Evolutionary conservation across 2,888 invertebrate genomes (phyloP), one percentile per base, ranked within the genome.

Genomic region (Idaea biselata): DNA sequence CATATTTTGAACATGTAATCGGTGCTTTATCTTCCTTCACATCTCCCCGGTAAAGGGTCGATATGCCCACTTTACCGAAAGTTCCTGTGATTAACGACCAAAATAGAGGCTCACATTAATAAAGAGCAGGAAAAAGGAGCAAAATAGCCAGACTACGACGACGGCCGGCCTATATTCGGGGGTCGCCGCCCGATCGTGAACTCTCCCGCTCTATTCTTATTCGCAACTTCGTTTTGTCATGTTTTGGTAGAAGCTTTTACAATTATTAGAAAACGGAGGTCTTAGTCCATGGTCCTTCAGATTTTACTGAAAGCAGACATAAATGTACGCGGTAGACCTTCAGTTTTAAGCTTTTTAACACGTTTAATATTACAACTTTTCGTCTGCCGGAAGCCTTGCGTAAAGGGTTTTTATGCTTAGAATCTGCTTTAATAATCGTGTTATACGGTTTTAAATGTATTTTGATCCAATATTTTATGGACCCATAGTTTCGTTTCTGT

Each of bases 101-200:
- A 44, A 44, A 44, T 44, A 33, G 33, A 33, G 33, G 33, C 33
- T 33, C 7, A 33, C 33, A 33, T 11, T 33, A 33, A 33, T 33
- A 33, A 33, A 3, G 33, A 44, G 44, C 44, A 44, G 44, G 44
- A 44, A 44, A 44, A 44, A 44, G 44, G 44, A 44, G 44, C 44
- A 44, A 44, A 44, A 59, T 44, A 18, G 59, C 1, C 56, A n/a
- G 61, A 59, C 66, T 60, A 63, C 63, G 86, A 84, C 84, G 80
- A 79, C 77, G 81, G 79, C 77, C 84, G 89, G 76, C 86, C 90
- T 76, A 89, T 79, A 84, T 90, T 88, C 77, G 81, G 79, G 85
- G 91, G 91, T 91, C 91, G 84, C 84, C 84, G 90, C 67, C 90
- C 90, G 89, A 80, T 83, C 84, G 84, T 89, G 90, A 91, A 88